Evolutionary conservation across 2,888 invertebrate genomes (phyloP), one percentile per base, ranked within the genome.

Genomic region (Eustalomyia histrio): DNA sequence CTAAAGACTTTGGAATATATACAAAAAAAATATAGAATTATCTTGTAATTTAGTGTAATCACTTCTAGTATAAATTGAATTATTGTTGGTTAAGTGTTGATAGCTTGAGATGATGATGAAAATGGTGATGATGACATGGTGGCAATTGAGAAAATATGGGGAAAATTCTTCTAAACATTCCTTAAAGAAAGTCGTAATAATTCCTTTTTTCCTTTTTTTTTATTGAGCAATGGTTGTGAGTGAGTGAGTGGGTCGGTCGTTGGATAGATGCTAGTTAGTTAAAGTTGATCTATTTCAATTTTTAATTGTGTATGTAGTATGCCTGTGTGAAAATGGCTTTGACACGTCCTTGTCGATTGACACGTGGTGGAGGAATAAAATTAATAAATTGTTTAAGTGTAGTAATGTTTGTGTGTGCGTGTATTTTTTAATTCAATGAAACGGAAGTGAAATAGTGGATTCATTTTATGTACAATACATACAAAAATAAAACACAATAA

Each of bases 261-360:
- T 55, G 17, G 43, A 10, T 39, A 12, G 12, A 5, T 39, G 10
- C 12, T 39, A 39, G 10, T 10, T 8, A 35, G 35, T 39, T 39
- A 39, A 68, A 61, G 67, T 79, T 78, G 73, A 78, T 76, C 76
- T 78, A 78, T 78, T 78, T 74, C 17, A 61, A 35, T 57, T 58
- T 60, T 63, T 78, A 81, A 81, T 78, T 78, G 74, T 29, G 29
- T 29, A 6, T 29, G 21, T 76, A 9, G 29, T 33, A 53, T 39
- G 35, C 61, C n/a, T 39, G 67, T 50, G 53, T 39, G 47, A 39
- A 29, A 78, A 74, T 81, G 81, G 74, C 61, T 78, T 81, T 81
- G 81, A 74, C 81, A 81, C 78, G 81, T 81, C 81, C 76, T 81
- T 81, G 78, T 74, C 61, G 17, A 73, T 76, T 80, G 80, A 69